Evolutionary conservation across 2,113 vertebrate species (phyloP).

Genomic region (Irena cyanogastra): DNA sequence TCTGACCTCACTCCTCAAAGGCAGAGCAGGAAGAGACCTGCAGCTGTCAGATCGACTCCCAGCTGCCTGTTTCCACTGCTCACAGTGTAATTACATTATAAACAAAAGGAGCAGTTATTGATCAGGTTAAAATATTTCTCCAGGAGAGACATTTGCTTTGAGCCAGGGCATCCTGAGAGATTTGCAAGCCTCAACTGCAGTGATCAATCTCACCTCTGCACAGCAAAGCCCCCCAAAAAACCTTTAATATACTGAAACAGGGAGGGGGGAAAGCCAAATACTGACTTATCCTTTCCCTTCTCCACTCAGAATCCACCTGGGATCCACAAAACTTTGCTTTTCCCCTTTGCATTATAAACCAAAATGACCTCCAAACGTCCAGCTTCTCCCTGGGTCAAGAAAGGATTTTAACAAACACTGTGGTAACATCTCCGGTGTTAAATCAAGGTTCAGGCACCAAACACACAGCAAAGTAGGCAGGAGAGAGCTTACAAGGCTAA

Average conservation of each 20-base stretch:
- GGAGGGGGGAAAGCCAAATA: accelerated
- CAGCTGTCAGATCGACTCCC: not conserved
- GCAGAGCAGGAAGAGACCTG: not conserved
- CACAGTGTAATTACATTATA: not conserved
- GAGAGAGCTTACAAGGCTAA: not conserved
- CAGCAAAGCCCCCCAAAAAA: not conserved
- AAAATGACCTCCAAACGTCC: not conserved
- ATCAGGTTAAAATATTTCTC: constrained; percentile 10
- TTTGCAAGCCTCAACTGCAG: not conserved
- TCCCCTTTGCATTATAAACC: not conserved
- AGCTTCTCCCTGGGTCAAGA: not conserved
- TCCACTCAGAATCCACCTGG: not conserved
- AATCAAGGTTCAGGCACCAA: not conserved
- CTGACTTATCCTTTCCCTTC: not conserved
- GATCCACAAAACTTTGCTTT: not conserved
- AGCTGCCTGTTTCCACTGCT: not conserved
- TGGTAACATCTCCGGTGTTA: not conserved
- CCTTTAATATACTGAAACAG: not conserved
- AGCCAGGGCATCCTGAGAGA: not conserved
- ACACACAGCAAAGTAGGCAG: not conserved
- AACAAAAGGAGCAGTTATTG: not conserved
- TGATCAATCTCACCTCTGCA: accelerated
- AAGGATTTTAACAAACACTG: not conserved
- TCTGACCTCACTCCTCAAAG: not conserved
- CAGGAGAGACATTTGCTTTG: not conserved